A percentile compares a stretch with the other conserved stretches of the same genome.
phyloP scores from a whole-genome alignment of 35 echinoderm and acorn worm genomes.

The Apostichopus californicus region DNA sequence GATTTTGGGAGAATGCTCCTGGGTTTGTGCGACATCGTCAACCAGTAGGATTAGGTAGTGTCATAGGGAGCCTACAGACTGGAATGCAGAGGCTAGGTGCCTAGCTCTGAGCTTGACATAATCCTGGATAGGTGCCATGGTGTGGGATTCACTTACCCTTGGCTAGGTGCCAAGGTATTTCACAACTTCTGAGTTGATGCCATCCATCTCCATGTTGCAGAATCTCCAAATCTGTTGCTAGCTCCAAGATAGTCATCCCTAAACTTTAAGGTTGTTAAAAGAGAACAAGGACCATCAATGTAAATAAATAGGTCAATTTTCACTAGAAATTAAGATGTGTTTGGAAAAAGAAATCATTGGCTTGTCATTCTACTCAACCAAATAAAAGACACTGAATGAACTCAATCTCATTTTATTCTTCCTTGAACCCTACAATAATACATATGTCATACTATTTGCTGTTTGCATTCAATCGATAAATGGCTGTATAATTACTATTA shows the following conservation, averaged over 20 bases:
- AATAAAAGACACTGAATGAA: not conserved
- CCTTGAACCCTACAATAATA: not conserved
- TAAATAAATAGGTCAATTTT: conserved; percentile 74
- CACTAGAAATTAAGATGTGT: conserved; percentile 53
- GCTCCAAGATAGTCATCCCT: not conserved
- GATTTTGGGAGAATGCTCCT: no score
- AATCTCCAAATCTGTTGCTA: conserved; percentile 89
- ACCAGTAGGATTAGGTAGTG: no score
- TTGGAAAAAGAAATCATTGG: not conserved
- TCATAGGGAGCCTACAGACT: no score
- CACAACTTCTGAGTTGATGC: conserved; percentile 79
- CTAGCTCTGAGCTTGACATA: conserved; percentile 34
- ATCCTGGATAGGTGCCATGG: conserved; percentile 56
- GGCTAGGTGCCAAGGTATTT: not conserved
- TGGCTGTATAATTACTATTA: no score
- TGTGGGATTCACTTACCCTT: no score
- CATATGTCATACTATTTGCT: not conserved
- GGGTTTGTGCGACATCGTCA: no score
- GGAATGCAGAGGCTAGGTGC: not conserved
- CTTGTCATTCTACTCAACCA: not conserved
- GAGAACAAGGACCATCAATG: not conserved
- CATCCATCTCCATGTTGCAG: conserved; percentile 75
- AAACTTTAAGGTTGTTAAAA: conserved; percentile 67
- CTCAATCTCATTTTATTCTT: not conserved
- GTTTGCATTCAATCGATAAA: no score